phyloP scores from a whole-genome alignment of 1,140 invertebrate genomes.

The Daktulosphaira vitifoliae region DNA sequence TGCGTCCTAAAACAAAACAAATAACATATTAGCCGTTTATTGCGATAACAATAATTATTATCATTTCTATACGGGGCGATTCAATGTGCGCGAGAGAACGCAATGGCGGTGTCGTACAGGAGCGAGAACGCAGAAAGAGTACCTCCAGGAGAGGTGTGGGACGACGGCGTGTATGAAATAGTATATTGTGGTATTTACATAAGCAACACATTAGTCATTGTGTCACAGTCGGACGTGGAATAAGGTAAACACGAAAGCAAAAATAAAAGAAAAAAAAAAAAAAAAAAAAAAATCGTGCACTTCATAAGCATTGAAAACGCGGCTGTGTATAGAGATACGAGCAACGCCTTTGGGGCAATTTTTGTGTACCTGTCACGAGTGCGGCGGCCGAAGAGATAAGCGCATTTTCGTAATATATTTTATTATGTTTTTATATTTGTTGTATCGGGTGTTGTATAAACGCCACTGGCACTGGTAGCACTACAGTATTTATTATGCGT shows the following conservation, averaged over 20 bases:
- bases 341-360: conserved; percentile 26
- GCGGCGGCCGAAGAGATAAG: conserved; percentile 10
- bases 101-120: neutral
- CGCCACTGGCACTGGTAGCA: conserved; percentile 23
- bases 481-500: conserved; percentile 6
- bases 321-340: no score
- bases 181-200: conserved; percentile 11
- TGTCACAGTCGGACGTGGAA: conserved; percentile 23
- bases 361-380: conserved; percentile 17
- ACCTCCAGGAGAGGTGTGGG: neutral
- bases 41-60: no score
- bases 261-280: conserved; percentile 14
- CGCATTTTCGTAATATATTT: conserved; percentile 15
- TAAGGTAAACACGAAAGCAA: conserved; percentile 31
- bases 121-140: neutral
- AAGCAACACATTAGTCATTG: conserved; percentile 28
- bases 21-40: no score
- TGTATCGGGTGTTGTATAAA: neutral
- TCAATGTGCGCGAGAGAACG: no score
- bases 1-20: neutral
- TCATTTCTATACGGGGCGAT: no score
- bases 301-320: neutral
- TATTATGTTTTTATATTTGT: conserved; percentile 4
- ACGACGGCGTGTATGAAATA: no score
- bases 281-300: conserved; percentile 15